Evolutionary conservation across 2,113 vertebrate species (phyloP), one percentile per base, ranked within the genome.

Genomic region (Megalops atlanticus): DNA sequence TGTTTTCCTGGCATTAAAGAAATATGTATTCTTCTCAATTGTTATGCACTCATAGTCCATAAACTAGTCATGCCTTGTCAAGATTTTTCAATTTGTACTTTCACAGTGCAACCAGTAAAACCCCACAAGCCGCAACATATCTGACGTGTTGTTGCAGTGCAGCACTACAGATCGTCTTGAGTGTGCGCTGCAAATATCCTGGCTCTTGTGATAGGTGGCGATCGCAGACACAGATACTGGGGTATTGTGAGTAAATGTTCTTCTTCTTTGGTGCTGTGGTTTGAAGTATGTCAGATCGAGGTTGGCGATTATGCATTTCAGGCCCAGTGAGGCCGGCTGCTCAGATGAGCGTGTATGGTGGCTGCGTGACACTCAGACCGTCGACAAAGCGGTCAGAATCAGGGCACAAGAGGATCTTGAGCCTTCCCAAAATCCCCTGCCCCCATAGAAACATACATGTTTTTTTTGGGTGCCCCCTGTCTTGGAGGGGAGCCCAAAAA

Each of bases 381-480:
- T 31, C n/a, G 24, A n/a, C n/a, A 31, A 24, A 1, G 58, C 58
- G 24, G 7, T 80, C 70, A 40, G 74, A 21, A 2, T 10, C n/a
- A n/a, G n/a, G 8, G n/a, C n/a, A 5, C 58, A 64, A 41, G 27
- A 84, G 77, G 81, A 74, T n/a, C 77, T 5, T 47, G 76, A 81
- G 85, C 70, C 77, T 82, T 83, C 73, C 84, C 76, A 76, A 87
- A 86, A 86, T 87, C 84, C 80, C 52, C 83, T 64, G 80, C 87
- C 86, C 87, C 89, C 91, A 86, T 93, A 92, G 91, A 89, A 94
- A 93, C 92, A 92, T 91, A 92, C 91, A 89, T 91, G 89, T 93
- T 94, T 92, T 81, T 86, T 85, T 81, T 72, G 80, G 75, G 68
- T 76, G 82, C 84, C 21, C 64, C 38, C 64, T 78, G 27, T 80